These are phyloP conservation scores for Eidolon dupreanum DNA, from an alignment of 2,797 vertebrate genomes.

Conservation along the genomic window DNA sequence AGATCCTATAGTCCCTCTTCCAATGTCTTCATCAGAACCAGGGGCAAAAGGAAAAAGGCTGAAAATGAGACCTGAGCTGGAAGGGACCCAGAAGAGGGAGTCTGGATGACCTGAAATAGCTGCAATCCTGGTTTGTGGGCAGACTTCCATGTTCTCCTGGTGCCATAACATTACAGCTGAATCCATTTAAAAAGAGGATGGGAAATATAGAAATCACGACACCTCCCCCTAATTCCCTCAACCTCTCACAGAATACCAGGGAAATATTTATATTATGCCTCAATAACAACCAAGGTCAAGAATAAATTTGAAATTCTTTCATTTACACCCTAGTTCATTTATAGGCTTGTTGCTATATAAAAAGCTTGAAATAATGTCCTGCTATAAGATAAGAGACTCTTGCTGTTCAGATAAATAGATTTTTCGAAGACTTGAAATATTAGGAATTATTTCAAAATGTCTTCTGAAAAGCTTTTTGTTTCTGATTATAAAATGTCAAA, in stretches of 20 bases:
- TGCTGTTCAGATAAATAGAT: not conserved
- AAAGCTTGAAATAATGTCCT: slow-evolving; percentile 58
- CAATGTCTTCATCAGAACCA: not conserved
- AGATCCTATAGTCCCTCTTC: not conserved
- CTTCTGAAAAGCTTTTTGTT: slow-evolving; percentile 44
- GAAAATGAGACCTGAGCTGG: not conserved
- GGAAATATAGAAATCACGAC: not conserved
- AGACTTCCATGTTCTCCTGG: not conserved
- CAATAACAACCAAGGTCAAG: slow-evolving; percentile 8
- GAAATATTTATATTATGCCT: not conserved
- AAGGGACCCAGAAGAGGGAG: not conserved
- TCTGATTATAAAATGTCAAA: slow-evolving; percentile 45
- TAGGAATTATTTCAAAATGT: slow-evolving; percentile 16
- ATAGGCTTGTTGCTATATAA: slow-evolving; percentile 51
- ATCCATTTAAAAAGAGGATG: not conserved
- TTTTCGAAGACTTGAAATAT: slow-evolving; percentile 48
- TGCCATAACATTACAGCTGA: not conserved
- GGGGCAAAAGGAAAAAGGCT: not conserved
- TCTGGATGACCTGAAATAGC: not conserved
- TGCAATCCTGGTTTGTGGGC: not conserved
- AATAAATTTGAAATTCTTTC: slow-evolving; percentile 29
- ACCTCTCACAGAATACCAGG: not conserved
- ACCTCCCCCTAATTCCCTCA: not conserved
- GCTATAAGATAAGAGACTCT: not conserved
- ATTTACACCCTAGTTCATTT: slow-evolving; percentile 34